These are phyloP conservation scores for Saxidomus purpurata DNA, from an alignment of 1,140 invertebrate genomes.

Conservation along the genomic window DNA sequence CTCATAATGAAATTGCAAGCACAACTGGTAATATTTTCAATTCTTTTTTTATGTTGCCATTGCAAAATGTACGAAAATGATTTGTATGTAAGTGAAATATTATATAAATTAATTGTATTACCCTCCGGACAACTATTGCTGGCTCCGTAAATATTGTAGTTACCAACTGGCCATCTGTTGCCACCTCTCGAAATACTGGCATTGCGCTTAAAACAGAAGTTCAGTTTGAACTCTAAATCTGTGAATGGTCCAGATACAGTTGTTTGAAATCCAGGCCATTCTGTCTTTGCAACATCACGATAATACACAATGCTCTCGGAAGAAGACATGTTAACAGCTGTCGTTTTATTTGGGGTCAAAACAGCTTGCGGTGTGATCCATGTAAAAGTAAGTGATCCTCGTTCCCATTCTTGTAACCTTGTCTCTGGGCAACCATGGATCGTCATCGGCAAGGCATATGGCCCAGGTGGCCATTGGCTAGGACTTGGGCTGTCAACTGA, in stretches of 20 bases:
- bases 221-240: background rate
- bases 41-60: no score
- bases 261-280: background rate
- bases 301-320: background rate
- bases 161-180: background rate
- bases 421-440: background rate
- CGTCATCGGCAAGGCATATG: background rate
- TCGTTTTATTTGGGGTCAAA: background rate
- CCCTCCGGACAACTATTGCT: background rate
- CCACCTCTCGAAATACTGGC: background rate
- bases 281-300: background rate
- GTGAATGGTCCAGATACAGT: background rate
- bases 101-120: background rate
- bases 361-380: background rate
- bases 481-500: no score
- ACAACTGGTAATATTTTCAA: no score
- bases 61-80: no score
- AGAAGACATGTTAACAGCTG: background rate
- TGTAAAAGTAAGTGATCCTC: background rate
- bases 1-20: no score
- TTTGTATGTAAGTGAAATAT: no score
- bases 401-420: background rate
- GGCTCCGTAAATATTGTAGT: background rate
- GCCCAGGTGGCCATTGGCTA: background rate
- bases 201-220: background rate